Evolutionary conservation across 2,113 vertebrate genomes (phyloP).

Genomic region (Thamnaconus septentrionalis): DNA sequence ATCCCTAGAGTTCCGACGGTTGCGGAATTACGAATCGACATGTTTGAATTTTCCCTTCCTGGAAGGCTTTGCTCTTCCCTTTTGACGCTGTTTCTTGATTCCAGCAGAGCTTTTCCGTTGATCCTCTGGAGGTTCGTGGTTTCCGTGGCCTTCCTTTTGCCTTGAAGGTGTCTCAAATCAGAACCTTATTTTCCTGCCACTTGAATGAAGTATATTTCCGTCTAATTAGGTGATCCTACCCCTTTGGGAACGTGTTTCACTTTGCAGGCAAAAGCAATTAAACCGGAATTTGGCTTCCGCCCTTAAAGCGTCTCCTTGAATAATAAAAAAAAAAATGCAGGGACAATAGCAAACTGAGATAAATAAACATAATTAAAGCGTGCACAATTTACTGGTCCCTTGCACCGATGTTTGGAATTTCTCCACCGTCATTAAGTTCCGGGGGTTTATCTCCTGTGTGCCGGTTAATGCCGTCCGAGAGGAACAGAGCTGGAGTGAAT

Average conservation of each 20-base stretch:
- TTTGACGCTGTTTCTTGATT: slow-evolving; percentile 17
- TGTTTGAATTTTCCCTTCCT: slow-evolving; percentile 20
- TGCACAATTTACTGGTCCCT: slow-evolving; percentile 10
- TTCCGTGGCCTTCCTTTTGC: slow-evolving; percentile 24
- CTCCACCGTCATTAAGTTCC: slow-evolving; percentile 43
- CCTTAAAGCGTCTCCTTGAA: slow-evolving; percentile 2
- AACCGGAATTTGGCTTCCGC: slow-evolving; percentile 14
- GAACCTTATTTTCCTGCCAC: slow-evolving; percentile 25
- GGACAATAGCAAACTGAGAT: slow-evolving; percentile 1
- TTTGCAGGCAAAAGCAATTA: slow-evolving; percentile 34
- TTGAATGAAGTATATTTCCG: slow-evolving; percentile 26
- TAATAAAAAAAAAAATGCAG: slow-evolving; percentile 15
- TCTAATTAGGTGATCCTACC: slow-evolving; percentile 51
- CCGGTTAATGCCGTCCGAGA: slow-evolving; percentile 33
- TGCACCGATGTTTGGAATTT: slow-evolving; percentile 24
- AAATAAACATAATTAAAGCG: slow-evolving; percentile 33
- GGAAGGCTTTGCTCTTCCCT: slow-evolving; percentile 38
- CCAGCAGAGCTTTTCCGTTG: slow-evolving; percentile 8
- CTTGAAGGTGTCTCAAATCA: slow-evolving; percentile 47
- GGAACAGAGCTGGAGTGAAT: slow-evolving; percentile 51
- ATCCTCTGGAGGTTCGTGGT: slow-evolving; percentile 28
- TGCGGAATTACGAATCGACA: background rate
- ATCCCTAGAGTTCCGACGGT: slow-evolving; percentile 10
- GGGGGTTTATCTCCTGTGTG: slow-evolving; percentile 49
- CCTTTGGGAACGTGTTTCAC: slow-evolving; percentile 28